Evolutionary conservation across 2,888 invertebrate species (phyloP).

Genomic region (Lasioglossum malachurum): DNA sequence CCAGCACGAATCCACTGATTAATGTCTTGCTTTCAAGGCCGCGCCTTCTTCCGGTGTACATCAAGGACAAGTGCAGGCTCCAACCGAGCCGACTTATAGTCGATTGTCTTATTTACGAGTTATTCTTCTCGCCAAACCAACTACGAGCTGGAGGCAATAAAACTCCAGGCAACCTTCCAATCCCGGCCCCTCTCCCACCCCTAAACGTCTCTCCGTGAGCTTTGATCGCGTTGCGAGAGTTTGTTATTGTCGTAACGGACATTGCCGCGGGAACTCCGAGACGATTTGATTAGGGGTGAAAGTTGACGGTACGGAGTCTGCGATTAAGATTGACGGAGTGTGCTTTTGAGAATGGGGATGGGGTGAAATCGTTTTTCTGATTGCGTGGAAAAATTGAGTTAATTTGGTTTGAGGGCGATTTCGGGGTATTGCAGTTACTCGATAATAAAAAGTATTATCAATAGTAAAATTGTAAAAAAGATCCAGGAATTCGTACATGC

Average conservation of each 20-base stretch:
- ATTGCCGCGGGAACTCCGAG: conserved; percentile 2
- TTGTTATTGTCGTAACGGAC: conserved; percentile 13
- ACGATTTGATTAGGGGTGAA: not conserved
- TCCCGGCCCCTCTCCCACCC: not conserved
- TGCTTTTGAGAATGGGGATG: not conserved
- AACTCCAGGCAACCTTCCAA: conserved; percentile 15
- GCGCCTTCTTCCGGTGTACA: not conserved
- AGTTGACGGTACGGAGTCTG: not conserved
- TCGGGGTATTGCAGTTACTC: not conserved
- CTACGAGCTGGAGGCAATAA: conserved; percentile 9
- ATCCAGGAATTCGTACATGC: too few species aligned
- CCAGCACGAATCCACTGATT: not conserved
- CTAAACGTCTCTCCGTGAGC: not conserved
- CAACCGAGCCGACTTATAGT: not conserved
- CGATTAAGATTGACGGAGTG: not conserved
- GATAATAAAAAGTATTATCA: too few species aligned
- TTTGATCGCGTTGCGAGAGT: conserved; percentile 15
- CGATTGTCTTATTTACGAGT: conserved; percentile 39
- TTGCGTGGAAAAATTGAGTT: not conserved
- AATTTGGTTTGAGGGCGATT: not conserved
- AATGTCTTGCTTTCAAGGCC: conserved; percentile 9
- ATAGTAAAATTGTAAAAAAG: not conserved
- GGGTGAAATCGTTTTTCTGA: not conserved
- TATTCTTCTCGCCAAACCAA: not conserved
- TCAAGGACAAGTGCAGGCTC: not conserved